These are phyloP conservation scores for Tetramorium parvispinum DNA, from an alignment of 1,140 invertebrate genomes.

Conservation along the genomic window DNA sequence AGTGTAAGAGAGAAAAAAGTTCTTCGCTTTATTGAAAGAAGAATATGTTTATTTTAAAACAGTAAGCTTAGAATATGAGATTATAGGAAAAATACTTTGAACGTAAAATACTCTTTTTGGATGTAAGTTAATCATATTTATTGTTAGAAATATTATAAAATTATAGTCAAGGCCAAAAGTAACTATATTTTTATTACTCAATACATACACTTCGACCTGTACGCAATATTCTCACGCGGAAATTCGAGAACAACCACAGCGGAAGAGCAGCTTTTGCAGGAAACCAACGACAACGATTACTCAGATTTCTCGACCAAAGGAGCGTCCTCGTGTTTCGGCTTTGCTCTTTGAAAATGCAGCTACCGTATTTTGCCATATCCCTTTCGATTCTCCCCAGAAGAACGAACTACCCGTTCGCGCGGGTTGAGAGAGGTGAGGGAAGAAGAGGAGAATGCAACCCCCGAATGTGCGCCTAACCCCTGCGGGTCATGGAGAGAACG, in stretches of 20 bases:
- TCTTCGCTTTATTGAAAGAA: no score
- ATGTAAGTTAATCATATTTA: no score
- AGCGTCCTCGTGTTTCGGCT: constrained; percentile 73
- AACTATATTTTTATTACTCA: no score
- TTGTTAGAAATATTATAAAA: no score
- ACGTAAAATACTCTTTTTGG: no score
- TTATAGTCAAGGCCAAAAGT: no score
- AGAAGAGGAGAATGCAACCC: constrained; percentile 56
- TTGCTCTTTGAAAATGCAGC: constrained; percentile 42
- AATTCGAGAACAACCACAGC: constrained; percentile 44
- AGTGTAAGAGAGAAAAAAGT: no score
- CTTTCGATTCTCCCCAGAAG: constrained; percentile 61
- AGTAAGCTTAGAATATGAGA: no score
- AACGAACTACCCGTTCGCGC: constrained; percentile 35
- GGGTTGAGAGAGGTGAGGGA: constrained; percentile 47
- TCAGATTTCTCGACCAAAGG: constrained; percentile 79
- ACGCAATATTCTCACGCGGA: constrained; percentile 61
- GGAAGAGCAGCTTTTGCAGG: constrained; percentile 44
- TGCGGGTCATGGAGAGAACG: constrained; percentile 82
- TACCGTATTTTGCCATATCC: constrained; percentile 27
- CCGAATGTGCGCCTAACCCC: constrained; percentile 49
- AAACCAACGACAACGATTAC: constrained; percentile 69
- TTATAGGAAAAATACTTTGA: no score
- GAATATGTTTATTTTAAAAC: no score
- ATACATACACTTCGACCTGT: not conserved